Conservation (phyloP, 2,888 invertebrate species). For the Scaptomyza tumidula region DNA sequence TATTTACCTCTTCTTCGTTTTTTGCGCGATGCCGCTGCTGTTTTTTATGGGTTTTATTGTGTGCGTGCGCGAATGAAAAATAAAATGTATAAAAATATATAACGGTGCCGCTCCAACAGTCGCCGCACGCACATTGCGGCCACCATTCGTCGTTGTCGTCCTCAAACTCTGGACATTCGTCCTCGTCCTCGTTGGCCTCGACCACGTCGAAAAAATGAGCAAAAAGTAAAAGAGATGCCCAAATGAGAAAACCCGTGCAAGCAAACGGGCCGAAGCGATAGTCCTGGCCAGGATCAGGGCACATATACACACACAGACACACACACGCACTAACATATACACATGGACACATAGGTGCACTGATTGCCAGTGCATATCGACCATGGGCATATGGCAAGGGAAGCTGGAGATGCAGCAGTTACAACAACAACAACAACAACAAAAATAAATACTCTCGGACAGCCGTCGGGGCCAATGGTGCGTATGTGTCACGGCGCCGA, state of each 20-base stretch:
- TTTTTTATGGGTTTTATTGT: constrained; percentile 82
- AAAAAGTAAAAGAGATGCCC: constrained; percentile 79
- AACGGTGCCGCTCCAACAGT: constrained; percentile 74
- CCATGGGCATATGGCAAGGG: constrained; percentile 20
- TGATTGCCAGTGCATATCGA: constrained; percentile 64
- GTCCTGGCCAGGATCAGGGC: constrained; percentile 66
- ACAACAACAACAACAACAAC: constrained; percentile 15
- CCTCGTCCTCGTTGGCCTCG: constrained; percentile 26
- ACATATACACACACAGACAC: constrained; percentile 39
- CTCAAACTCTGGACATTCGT: constrained; percentile 2
- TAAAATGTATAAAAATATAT: constrained; percentile 81
- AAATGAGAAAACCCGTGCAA: constrained; percentile 75
- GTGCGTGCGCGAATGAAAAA: constrained; percentile 82
- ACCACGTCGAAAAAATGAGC: constrained; percentile 70
- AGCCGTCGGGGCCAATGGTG: constrained; percentile 71
- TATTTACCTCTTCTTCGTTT: constrained; percentile 78
- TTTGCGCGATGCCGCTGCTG: constrained; percentile 51
- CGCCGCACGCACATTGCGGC: constrained; percentile 57
- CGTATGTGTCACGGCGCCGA: constrained; percentile 72
- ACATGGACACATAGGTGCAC: constrained; percentile 67
- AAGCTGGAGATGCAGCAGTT: constrained; percentile 9
- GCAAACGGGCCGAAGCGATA: constrained; percentile 77
- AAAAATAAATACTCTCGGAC: constrained; percentile 51
- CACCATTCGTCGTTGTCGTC: constrained; percentile 48
- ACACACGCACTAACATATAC: constrained; percentile 22